phyloP scores from a whole-genome alignment of 1,140 invertebrate genomes.

The Pseudomyrmex concolor region DNA sequence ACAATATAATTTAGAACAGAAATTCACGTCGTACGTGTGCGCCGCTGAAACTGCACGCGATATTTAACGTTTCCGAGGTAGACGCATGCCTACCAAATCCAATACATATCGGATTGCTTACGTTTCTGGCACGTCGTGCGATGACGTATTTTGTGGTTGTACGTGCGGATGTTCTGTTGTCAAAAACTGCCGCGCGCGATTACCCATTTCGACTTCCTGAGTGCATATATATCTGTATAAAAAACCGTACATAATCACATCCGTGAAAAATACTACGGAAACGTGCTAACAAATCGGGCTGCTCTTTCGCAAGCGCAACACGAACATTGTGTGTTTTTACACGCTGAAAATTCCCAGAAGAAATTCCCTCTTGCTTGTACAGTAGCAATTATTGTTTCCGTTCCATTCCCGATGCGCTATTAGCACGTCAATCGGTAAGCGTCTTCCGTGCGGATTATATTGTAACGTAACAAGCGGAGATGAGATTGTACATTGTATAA shows the following conservation, averaged over 20 bases:
- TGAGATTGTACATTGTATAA: not conserved
- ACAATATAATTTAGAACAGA: not conserved
- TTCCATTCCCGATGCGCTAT: slow-evolving; percentile 1
- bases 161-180: not conserved
- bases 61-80: slow-evolving; percentile 2
- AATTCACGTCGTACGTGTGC: not conserved
- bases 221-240: not conserved
- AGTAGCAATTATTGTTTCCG: slow-evolving; percentile 22
- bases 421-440: slow-evolving; percentile 4
- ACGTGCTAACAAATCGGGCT: slow-evolving; percentile 26
- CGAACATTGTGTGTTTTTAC: slow-evolving; percentile 4
- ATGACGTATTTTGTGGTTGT: slow-evolving; percentile 6
- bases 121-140: slow-evolving; percentile 12
- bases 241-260: slow-evolving; percentile 1
- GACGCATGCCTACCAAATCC: not conserved
- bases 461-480: not conserved
- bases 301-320: slow-evolving; percentile 13
- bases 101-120: slow-evolving; percentile 14
- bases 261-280: slow-evolving; percentile 44
- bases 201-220: slow-evolving; percentile 16
- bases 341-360: slow-evolving; percentile 16
- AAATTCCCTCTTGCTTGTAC: not conserved
- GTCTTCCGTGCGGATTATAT: not conserved
- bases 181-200: slow-evolving; percentile 11
- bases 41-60: not conserved